Percentiles rank a stretch among this genome's conserved stretches.
Conservation (phyloP, 2,888 invertebrate species). For the Heliconius ethilla region DNA sequence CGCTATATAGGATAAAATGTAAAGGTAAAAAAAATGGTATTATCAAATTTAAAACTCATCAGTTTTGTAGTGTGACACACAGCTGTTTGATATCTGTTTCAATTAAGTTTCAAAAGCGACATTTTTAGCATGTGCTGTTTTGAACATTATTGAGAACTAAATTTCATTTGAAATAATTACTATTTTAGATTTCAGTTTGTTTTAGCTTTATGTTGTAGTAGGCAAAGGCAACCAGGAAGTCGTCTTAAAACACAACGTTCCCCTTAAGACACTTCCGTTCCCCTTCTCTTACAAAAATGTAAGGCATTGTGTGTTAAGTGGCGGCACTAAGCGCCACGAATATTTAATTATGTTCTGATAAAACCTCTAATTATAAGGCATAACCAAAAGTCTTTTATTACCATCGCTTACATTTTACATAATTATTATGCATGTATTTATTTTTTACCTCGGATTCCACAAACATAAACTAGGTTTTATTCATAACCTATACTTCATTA, state of each 20-base stretch:
- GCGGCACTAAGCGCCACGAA: too few species aligned
- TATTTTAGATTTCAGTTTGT: not conserved
- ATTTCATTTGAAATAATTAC: not conserved
- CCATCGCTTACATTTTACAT: not conserved
- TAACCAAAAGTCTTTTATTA: not conserved
- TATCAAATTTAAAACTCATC: constrained; percentile 4
- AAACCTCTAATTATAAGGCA: not conserved
- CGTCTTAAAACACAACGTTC: too few species aligned
- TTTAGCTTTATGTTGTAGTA: too few species aligned
- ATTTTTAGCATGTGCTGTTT: not conserved
- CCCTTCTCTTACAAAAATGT: too few species aligned
- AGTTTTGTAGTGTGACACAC: not conserved
- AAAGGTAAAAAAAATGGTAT: not conserved
- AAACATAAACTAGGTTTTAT: constrained; percentile 17
- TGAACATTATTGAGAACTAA: not conserved
- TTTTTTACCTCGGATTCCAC: not conserved
- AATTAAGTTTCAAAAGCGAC: not conserved
- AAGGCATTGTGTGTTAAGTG: too few species aligned
- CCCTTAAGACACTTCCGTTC: too few species aligned
- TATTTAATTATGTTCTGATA: not conserved
- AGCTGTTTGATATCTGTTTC: not conserved
- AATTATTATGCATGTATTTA: not conserved
- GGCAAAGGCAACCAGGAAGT: too few species aligned
- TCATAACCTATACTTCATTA: constrained; percentile 46
- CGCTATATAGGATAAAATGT: not conserved